phyloP scores from a whole-genome alignment of 2,113 vertebrate genomes.

The Epinephelus fuscoguttatus region DNA sequence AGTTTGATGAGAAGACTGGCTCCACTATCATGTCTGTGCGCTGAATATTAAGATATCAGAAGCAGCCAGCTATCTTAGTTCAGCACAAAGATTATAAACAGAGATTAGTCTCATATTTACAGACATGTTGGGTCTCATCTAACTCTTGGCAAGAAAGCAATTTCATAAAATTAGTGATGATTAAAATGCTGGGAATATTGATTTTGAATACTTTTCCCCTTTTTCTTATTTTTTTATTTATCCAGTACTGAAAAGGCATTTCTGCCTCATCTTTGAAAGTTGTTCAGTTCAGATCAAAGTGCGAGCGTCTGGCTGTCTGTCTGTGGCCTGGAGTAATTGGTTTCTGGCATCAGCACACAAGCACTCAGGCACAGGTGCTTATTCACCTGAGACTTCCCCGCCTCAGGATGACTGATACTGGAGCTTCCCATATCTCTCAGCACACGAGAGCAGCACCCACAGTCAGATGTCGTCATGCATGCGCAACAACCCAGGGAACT shows the following conservation, averaged over 20 bases:
- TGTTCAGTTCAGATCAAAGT: neutral
- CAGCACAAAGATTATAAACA: neutral
- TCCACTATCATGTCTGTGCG: neutral
- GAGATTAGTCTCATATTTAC: neutral
- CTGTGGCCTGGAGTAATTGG: neutral
- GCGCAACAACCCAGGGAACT: slow-evolving; percentile 68
- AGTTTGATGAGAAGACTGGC: neutral
- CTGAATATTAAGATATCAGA: neutral
- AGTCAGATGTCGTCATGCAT: slow-evolving; percentile 70
- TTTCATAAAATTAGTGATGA: neutral
- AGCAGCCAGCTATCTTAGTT: neutral
- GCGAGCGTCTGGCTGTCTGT: neutral
- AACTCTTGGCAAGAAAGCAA: neutral
- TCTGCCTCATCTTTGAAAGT: neutral
- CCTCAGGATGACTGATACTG: slow-evolving; percentile 11
- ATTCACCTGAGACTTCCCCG: slow-evolving; percentile 53
- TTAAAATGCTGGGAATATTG: neutral
- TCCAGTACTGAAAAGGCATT: neutral
- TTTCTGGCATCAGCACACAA: neutral
- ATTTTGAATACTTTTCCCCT: neutral
- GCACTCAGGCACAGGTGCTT: slow-evolving; percentile 27
- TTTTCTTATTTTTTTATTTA: neutral
- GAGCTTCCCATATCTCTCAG: slow-evolving; percentile 41
- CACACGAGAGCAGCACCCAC: slow-evolving; percentile 56
- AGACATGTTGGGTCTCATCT: neutral